Percentiles rank a stretch among this genome's conserved stretches.
Evolutionary conservation across 2,113 vertebrate genomes (phyloP).

Genomic region (Colossoma macropomum): DNA sequence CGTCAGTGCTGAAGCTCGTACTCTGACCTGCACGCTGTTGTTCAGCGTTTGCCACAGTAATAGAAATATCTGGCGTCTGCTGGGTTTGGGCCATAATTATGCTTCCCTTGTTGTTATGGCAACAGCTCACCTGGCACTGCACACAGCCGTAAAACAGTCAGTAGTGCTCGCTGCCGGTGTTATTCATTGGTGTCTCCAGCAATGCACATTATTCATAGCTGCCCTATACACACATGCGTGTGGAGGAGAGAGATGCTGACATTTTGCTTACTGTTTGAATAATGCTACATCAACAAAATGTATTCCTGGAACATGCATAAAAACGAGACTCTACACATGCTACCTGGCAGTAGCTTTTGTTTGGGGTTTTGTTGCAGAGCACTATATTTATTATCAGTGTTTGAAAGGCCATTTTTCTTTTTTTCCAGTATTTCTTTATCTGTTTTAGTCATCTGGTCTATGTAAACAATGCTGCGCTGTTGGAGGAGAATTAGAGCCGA

Average conservation of each 20-base stretch:
- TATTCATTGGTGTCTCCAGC: conserved; percentile 25
- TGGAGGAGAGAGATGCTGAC: background rate
- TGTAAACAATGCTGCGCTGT: background rate
- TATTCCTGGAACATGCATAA: conserved; percentile 3
- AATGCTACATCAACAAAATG: conserved; percentile 27
- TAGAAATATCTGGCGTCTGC: conserved; percentile 25
- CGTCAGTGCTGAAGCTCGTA: background rate
- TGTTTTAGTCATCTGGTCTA: background rate
- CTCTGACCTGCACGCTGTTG: background rate
- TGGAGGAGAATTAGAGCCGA: background rate
- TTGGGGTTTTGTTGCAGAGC: background rate
- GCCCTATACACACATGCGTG: background rate
- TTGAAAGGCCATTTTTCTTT: background rate
- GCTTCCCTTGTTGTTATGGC: conserved; percentile 51
- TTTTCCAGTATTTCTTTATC: background rate
- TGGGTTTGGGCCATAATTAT: conserved; percentile 40
- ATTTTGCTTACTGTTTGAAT: conserved; percentile 18
- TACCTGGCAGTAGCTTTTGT: background rate
- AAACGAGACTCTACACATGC: background rate
- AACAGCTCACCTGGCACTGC: conserved; percentile 49
- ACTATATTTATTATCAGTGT: background rate
- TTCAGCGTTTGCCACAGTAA: conserved; percentile 10
- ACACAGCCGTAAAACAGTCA: conserved; percentile 27
- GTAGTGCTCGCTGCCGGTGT: conserved; percentile 28
- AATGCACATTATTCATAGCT: conserved; percentile 19